These are phyloP conservation scores for Takifugu flavidus DNA, from an alignment of 2,113 vertebrate genomes.

Conservation along the genomic window DNA sequence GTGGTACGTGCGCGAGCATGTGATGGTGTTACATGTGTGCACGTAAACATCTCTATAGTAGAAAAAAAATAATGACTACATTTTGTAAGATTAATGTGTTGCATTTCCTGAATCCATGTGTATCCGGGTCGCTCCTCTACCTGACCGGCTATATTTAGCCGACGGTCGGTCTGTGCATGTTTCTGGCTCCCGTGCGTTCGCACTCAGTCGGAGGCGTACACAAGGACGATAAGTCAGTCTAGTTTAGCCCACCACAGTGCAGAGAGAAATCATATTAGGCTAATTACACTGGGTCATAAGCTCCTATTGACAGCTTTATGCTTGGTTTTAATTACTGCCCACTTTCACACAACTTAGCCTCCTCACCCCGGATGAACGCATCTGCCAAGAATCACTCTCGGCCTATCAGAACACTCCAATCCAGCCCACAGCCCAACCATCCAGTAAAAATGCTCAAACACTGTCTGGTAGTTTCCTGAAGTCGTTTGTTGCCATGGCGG, in stretches of 20 bases:
- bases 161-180: conserved; percentile 42
- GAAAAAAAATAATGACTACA: background rate
- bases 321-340: conserved; percentile 78
- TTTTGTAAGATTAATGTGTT: background rate
- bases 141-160: conserved; percentile 22
- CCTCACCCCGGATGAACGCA: conserved; percentile 70
- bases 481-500: conserved; percentile 75
- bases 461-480: conserved; percentile 57
- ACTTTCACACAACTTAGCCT: conserved; percentile 77
- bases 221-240: conserved; percentile 66
- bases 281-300: conserved; percentile 77
- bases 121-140: conserved; percentile 1
- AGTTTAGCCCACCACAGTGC: conserved; percentile 60
- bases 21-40: conserved; percentile 8
- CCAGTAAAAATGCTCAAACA: conserved; percentile 60
- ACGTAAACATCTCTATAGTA: background rate
- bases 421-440: conserved; percentile 42
- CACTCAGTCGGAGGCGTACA: conserved; percentile 45
- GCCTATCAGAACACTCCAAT: conserved; percentile 60
- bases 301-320: conserved; percentile 80
- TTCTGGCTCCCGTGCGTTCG: conserved; percentile 33
- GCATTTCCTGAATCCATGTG: conserved; percentile 9
- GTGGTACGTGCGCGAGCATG: conserved; percentile 72
- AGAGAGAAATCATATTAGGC: conserved; percentile 75
- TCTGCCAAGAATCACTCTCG: conserved; percentile 59